Conservation (phyloP, 2,797 vertebrate species). For the Chromobotia macracanthus region DNA sequence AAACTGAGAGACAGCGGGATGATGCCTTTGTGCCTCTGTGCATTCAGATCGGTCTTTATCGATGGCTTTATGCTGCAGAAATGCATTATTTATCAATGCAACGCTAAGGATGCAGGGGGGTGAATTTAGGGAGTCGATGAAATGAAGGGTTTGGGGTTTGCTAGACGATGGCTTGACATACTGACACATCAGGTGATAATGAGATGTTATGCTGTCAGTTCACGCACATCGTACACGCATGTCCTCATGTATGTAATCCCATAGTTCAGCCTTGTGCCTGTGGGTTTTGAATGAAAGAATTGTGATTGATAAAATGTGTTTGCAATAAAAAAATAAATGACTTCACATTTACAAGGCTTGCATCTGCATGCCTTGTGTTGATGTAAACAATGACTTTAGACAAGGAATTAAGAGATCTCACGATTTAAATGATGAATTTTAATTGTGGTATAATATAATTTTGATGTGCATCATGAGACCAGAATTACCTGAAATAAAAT, state of each 20-base stretch:
- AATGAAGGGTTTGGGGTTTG: slow-evolving; percentile 18
- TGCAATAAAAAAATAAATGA: background rate
- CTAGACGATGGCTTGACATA: slow-evolving; percentile 22
- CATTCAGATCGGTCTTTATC: background rate
- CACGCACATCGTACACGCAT: background rate
- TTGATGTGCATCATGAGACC: background rate
- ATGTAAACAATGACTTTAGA: slow-evolving; percentile 21
- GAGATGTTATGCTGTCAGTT: slow-evolving; percentile 6
- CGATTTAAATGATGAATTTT: background rate
- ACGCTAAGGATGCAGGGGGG: background rate
- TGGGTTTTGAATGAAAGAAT: slow-evolving; percentile 1
- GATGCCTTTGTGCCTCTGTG: slow-evolving; percentile 43
- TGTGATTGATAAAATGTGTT: background rate
- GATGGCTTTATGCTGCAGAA: background rate
- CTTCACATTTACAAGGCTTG: background rate
- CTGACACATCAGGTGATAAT: slow-evolving; percentile 40
- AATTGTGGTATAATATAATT: background rate
- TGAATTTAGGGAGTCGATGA: background rate
- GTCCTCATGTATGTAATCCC: background rate
- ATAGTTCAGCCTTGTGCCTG: background rate
- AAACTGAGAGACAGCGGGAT: slow-evolving; percentile 35
- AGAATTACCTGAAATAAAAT: background rate
- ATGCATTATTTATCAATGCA: background rate
- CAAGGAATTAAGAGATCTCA: background rate
- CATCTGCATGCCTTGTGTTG: background rate